Percentiles rank a stretch among this genome's conserved stretches.
phyloP scores from a whole-genome alignment of 2,888 invertebrate genomes.

The Quadroppia sp. region DNA sequence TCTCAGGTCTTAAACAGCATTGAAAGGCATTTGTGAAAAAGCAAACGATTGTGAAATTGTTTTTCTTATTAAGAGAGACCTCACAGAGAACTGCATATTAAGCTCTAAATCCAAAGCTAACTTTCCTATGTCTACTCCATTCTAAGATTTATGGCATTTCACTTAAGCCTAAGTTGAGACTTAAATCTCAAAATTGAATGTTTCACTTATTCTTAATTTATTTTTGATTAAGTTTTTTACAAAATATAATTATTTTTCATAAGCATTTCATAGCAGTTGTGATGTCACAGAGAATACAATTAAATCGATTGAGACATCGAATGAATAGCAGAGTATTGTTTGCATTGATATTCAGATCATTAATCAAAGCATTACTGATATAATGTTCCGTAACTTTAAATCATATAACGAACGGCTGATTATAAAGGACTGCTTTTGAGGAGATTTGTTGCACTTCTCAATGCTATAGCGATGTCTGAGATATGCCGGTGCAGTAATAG shows the following conservation, averaged over 20 bases:
- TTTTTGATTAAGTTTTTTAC: background rate
- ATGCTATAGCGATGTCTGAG: constrained; percentile 39
- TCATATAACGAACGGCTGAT: background rate
- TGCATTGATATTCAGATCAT: background rate
- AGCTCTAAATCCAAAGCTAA: too few relatives aligned
- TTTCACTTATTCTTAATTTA: background rate
- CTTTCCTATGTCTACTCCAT: too few relatives aligned
- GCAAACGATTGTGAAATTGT: too few relatives aligned
- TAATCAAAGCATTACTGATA: constrained; percentile 9
- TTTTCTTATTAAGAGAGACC: too few relatives aligned
- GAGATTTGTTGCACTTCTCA: constrained; percentile 37
- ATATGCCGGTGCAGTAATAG: constrained; percentile 38
- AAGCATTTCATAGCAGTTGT: background rate
- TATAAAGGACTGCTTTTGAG: constrained; percentile 26
- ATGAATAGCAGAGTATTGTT: constrained; percentile 3
- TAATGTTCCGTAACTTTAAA: constrained; percentile 10
- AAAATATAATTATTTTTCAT: background rate
- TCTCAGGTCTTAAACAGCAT: too few relatives aligned
- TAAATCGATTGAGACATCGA: background rate
- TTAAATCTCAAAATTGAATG: too few relatives aligned
- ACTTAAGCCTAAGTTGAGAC: too few relatives aligned
- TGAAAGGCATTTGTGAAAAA: too few relatives aligned
- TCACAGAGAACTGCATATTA: too few relatives aligned
- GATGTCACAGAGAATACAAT: constrained; percentile 2
- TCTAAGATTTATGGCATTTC: too few relatives aligned